These are phyloP conservation scores for Cynopterus brachyotis DNA, from an alignment of 2,113 vertebrate genomes.

Conservation along the genomic window DNA sequence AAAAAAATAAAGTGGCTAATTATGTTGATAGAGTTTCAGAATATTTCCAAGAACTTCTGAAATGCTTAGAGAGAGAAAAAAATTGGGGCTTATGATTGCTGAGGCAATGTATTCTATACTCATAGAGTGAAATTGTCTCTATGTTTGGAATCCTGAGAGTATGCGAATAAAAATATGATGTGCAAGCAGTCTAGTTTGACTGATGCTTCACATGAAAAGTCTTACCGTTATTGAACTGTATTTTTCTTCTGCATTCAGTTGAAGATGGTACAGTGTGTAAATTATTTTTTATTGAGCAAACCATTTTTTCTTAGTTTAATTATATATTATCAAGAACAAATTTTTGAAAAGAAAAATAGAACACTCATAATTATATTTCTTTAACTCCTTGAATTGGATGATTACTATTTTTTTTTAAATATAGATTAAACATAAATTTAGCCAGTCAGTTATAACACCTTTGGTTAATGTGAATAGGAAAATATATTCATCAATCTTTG, in stretches of 20 bases:
- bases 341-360: not conserved
- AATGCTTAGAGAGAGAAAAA: constrained; percentile 67
- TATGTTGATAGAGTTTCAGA: constrained; percentile 35
- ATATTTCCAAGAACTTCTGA: constrained; percentile 55
- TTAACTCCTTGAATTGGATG: not conserved
- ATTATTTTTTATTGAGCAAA: constrained; percentile 5
- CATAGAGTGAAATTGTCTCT: constrained; percentile 66
- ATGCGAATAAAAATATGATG: constrained; percentile 71
- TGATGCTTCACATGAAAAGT: constrained; percentile 56
- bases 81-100: constrained; percentile 52
- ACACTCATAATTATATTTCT: not conserved
- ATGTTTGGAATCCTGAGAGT: constrained; percentile 66
- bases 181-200: constrained; percentile 60
- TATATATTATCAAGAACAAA: not conserved
- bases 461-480: not conserved
- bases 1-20: not conserved
- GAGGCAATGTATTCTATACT: constrained; percentile 68
- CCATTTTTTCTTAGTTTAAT: not conserved
- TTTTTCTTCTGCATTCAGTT: constrained; percentile 31
- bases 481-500: not conserved
- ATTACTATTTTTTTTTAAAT: not conserved
- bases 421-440: not conserved
- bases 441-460: not conserved
- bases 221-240: constrained; percentile 36
- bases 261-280: not conserved